Conservation (phyloP, 2,888 invertebrate species). For the Folsomia manolachei region DNA sequence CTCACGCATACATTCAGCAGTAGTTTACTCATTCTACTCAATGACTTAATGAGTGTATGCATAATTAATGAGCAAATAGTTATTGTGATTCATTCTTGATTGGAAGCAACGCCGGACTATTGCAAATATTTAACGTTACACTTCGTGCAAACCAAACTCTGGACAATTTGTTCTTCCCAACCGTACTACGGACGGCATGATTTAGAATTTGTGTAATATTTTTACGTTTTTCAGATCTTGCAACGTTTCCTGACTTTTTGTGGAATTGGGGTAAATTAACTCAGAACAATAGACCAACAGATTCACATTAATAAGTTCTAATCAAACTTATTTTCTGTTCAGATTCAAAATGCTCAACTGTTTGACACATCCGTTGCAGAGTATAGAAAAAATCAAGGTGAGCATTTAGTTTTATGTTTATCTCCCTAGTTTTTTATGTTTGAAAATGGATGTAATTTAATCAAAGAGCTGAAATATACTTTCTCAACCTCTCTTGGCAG, state of each 20-base stretch:
- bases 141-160: background rate
- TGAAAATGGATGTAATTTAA: no score
- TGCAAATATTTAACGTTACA: background rate
- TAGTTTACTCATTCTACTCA: no score
- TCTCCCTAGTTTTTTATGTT: no score
- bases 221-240: conserved; percentile 56
- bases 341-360: conserved; percentile 91
- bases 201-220: conserved; percentile 3
- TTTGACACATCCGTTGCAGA: conserved; percentile 94
- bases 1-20: no score
- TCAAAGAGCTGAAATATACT: no score
- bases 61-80: conserved; percentile 4
- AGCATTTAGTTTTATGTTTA: no score
- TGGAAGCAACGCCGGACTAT: background rate
- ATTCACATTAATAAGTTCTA: no score
- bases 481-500: no score
- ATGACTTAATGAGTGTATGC: no score
- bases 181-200: background rate
- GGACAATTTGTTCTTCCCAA: background rate
- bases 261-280: no score
- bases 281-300: no score
- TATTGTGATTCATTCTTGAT: background rate
- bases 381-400: conserved; percentile 85
- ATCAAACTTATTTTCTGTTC: no score
- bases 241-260: conserved; percentile 80